Evolutionary conservation across 2,888 invertebrate species (phyloP).

Genomic region (Deroplatys truncata): DNA sequence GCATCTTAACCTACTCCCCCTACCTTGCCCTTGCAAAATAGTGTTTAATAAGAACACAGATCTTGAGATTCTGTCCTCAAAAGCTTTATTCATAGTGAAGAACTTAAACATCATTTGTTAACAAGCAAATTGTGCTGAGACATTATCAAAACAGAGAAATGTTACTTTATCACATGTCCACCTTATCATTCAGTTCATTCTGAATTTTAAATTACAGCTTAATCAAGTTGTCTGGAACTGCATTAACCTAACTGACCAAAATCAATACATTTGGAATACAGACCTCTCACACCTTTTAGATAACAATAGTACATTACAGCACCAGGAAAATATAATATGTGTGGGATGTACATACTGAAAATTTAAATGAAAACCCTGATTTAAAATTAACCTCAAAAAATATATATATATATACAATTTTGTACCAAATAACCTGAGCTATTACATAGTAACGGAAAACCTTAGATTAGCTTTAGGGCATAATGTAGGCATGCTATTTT

Average conservation of each 20-base stretch:
- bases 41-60: not conserved
- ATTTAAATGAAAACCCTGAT: not conserved
- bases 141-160: not conserved
- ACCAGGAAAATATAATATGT: not conserved
- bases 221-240: not conserved
- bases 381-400: no score
- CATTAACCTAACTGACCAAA: not conserved
- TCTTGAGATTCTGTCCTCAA: not conserved
- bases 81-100: not conserved
- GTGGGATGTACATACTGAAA: not conserved
- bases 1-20: no score
- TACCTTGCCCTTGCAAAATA: no score
- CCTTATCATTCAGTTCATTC: not conserved
- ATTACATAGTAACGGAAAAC: not conserved
- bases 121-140: not conserved
- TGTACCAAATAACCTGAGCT: not conserved
- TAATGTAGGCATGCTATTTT: not conserved
- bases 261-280: not conserved
- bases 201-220: not conserved
- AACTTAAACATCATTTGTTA: not conserved
- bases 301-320: not conserved
- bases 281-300: no score
- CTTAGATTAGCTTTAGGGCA: not conserved
- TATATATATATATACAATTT: no score
- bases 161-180: not conserved